phyloP scores from a whole-genome alignment of 2,797 vertebrate genomes.

The Denticeps clupeoides region DNA sequence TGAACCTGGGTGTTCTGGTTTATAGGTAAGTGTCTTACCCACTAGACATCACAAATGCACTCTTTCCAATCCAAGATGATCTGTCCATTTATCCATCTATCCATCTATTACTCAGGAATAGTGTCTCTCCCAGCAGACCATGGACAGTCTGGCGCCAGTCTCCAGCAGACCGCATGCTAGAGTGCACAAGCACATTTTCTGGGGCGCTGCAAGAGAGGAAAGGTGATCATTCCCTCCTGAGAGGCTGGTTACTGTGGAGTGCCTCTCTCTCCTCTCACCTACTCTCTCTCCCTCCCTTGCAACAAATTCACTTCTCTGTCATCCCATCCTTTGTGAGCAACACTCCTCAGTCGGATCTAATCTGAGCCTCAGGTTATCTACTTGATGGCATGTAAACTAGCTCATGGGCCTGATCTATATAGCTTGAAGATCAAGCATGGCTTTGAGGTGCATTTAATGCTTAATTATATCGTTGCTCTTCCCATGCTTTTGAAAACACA shows the following conservation, averaged over 20 bases:
- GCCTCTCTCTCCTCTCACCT: neutral
- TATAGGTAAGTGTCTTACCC: too few relatives aligned
- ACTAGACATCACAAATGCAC: too few relatives aligned
- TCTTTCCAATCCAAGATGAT: too few relatives aligned
- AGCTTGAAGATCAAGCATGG: neutral
- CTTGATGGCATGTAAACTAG: neutral
- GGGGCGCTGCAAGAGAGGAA: neutral
- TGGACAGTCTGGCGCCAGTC: too few relatives aligned
- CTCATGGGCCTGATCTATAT: neutral
- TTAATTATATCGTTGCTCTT: too few relatives aligned
- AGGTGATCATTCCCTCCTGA: neutral
- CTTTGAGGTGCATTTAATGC: conserved; percentile 15
- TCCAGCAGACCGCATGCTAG: neutral
- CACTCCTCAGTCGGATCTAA: conserved; percentile 2
- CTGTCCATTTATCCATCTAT: too few relatives aligned
- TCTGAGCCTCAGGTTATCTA: conserved; percentile 9
- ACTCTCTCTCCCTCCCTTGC: neutral
- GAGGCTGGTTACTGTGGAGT: too few relatives aligned
- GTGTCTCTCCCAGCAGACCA: too few relatives aligned
- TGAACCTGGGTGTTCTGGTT: too few relatives aligned
- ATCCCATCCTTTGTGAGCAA: neutral
- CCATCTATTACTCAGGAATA: too few relatives aligned
- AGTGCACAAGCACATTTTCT: neutral
- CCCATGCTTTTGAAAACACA: too few relatives aligned
- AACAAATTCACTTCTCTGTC: neutral